Evolutionary conservation across 2,113 vertebrate species (phyloP), one percentile per base, ranked within the genome.

Genomic region (Myiozetetes cayanensis): DNA sequence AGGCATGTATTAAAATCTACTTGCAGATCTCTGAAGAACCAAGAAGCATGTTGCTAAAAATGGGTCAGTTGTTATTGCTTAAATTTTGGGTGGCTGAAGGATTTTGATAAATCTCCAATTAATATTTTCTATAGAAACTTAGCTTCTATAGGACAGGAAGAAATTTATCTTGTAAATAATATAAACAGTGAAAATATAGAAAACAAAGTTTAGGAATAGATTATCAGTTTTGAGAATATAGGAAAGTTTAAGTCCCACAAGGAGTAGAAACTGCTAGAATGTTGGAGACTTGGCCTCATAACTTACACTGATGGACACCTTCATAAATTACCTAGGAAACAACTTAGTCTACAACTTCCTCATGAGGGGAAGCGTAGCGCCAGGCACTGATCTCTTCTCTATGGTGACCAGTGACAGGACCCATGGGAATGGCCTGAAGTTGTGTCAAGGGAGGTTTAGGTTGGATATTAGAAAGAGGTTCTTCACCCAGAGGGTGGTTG

Each of bases 21-120:
- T 25, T 49, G 10, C 24, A 74, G 5, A 17, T 78, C 27, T 62
- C 47, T 41, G 31, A 82, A 70, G 23, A 30, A 72, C 4, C 22
- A 72, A 62, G 37, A 47, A 62, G 1, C 8, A 58, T 8, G 4
- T 24, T 91, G 59, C 9, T 73, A 70, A 35, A 61, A 70, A 59
- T 35, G 3, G 4, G 6, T 58, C 8, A 44, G 1, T 21, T 49
- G 5, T 1, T 46, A 8, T 18, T 28, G 2, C 44, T 46, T 75
- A 31, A 50, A 17, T 43, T 25, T 6, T 76, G 31, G 14, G 37
- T 67, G 14, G 4, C 31, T 27, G n/a, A 84, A 75, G 5, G 22
- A 6, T 84, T 68, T 70, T 87, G 13, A 58, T 66, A 74, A 71
- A 35, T 53, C 12, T 56, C 7, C 20, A 22, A 10, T 33, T 85